Conservation (phyloP, 2,888 invertebrate genomes). For the Terebella lapidaria region DNA sequence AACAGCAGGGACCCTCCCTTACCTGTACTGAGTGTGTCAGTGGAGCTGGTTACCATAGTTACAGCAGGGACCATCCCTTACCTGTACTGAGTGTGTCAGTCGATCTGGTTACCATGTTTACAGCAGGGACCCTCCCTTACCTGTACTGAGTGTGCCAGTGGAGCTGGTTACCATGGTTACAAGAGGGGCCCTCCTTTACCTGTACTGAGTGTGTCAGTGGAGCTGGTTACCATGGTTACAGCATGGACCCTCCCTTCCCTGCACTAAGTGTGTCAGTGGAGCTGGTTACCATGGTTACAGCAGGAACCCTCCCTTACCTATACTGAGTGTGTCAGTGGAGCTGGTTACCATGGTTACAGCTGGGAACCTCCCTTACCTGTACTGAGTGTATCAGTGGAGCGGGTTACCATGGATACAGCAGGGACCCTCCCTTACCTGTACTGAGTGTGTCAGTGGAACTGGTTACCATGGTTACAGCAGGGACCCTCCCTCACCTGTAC, state of each 20-base stretch:
- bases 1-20: background rate
- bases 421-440: too few relatives aligned
- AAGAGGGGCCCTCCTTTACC: constrained; percentile 81
- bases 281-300: background rate
- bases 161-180: constrained; percentile 85
- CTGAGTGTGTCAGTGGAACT: background rate
- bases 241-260: too few relatives aligned
- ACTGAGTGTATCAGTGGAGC: too few relatives aligned
- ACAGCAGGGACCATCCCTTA: constrained; percentile 77
- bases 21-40: constrained; percentile 78
- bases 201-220: background rate
- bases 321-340: background rate
- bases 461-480: background rate
- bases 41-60: constrained; percentile 85
- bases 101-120: constrained; percentile 83
- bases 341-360: background rate
- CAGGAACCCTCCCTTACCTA: too few relatives aligned
- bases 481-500: too few relatives aligned
- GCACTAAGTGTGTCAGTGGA: too few relatives aligned
- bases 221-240: background rate
- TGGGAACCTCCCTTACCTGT: too few relatives aligned
- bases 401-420: background rate
- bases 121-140: constrained; percentile 77
- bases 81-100: constrained; percentile 81
- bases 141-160: constrained; percentile 82